phyloP scores from a whole-genome alignment of 2,113 vertebrate genomes.

The Dicentrarchus labrax region DNA sequence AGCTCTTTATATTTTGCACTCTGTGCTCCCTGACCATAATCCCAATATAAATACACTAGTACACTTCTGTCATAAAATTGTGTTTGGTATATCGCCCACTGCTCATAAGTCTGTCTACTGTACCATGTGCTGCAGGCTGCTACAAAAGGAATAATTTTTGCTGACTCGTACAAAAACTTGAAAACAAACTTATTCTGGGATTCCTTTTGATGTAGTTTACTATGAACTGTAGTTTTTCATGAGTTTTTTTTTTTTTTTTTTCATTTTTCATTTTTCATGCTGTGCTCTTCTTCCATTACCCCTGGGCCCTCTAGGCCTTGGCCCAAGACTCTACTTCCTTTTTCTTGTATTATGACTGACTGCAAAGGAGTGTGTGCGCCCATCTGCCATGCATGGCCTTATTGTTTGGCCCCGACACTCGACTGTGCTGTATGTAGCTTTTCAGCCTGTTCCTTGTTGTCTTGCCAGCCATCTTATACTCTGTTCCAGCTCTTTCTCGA shows the following conservation, averaged over 20 bases:
- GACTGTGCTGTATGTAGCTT: constrained; percentile 12
- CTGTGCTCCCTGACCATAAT: constrained; percentile 68
- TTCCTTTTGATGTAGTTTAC: constrained; percentile 60
- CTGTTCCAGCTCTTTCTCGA: constrained; percentile 38
- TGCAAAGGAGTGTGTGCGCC: constrained; percentile 63
- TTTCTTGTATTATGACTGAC: constrained; percentile 72
- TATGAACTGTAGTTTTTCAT: constrained; percentile 48
- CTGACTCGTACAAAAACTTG: constrained; percentile 55
- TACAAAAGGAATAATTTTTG: constrained; percentile 54
- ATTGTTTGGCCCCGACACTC: constrained; percentile 49
- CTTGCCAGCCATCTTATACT: constrained; percentile 38
- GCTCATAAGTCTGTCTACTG: constrained; percentile 44
- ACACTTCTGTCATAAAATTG: constrained; percentile 53
- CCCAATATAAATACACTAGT: constrained; percentile 57
- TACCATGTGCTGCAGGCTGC: constrained; percentile 30
- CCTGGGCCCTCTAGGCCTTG: constrained; percentile 25
- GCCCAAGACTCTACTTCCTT: constrained; percentile 53
- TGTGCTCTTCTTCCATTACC: constrained; percentile 48
- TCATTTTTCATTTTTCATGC: constrained; percentile 41
- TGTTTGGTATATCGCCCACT: constrained; percentile 43
- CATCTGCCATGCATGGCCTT: constrained; percentile 52
- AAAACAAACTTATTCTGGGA: constrained; percentile 65
- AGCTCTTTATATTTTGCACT: constrained; percentile 72
- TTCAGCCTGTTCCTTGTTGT: constrained; percentile 46
- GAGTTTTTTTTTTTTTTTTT: constrained; percentile 1